phyloP scores from a whole-genome alignment of 2,113 vertebrate genomes.

The Recurvirostra avosetta region DNA sequence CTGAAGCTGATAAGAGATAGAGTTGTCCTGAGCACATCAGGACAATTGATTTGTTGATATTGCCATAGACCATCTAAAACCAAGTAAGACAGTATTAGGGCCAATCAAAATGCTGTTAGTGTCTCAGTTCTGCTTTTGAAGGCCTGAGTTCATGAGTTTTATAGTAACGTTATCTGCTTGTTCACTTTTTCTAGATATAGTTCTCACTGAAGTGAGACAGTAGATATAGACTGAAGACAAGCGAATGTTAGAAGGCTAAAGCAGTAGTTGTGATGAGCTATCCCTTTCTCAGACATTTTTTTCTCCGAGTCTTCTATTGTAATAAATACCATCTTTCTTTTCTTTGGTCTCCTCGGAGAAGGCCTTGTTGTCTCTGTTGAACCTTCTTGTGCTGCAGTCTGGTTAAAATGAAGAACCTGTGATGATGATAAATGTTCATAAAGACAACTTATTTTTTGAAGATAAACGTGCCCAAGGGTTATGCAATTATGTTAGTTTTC shows the following conservation, averaged over 20 bases:
- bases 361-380: background rate
- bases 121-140: background rate
- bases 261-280: background rate
- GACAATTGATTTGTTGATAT: background rate
- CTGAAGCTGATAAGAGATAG: background rate
- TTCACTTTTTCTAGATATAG: background rate
- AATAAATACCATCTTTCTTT: conserved; percentile 20
- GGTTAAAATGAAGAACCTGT: conserved; percentile 56
- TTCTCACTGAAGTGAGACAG: background rate
- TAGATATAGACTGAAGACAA: background rate
- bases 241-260: background rate
- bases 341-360: background rate
- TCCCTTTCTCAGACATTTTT: background rate
- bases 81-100: background rate
- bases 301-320: background rate
- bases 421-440: background rate
- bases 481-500: background rate
- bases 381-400: background rate
- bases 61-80: background rate
- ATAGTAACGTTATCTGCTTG: background rate
- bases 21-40: background rate
- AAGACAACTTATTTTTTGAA: background rate
- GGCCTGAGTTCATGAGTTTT: background rate
- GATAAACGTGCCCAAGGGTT: background rate
- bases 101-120: background rate